Percentiles rank a stretch among this genome's conserved stretches.
Evolutionary conservation across 2,113 vertebrate genomes (phyloP).

Genomic region (Dasyurus viverrinus): DNA sequence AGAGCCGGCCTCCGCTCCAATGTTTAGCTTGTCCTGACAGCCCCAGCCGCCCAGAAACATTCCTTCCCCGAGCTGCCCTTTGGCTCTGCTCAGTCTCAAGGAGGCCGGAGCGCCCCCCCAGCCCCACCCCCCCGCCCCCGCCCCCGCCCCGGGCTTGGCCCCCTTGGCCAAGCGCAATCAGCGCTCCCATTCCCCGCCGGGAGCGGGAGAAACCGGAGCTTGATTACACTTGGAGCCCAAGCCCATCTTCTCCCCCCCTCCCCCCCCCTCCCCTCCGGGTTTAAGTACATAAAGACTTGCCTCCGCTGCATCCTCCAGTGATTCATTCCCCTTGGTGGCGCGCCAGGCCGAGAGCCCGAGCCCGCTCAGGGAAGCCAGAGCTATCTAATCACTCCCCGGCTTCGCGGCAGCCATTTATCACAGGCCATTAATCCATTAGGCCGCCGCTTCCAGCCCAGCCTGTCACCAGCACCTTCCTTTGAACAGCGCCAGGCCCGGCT

Average conservation of each 20-base stretch:
- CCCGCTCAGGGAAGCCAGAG: constrained; percentile 85
- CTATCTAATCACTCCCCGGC: constrained; percentile 88
- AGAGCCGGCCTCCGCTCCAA: constrained; percentile 47
- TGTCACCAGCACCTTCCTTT: constrained; percentile 86
- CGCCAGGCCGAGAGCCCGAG: constrained; percentile 85
- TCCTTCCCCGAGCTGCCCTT: constrained; percentile 49
- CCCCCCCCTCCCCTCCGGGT: constrained; percentile 49
- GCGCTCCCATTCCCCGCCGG: constrained; percentile 55
- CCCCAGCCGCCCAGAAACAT: background rate
- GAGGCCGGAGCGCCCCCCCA: background rate
- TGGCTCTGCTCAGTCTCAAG: constrained; percentile 33
- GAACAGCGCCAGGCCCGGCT: constrained; percentile 83
- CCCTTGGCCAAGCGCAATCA: background rate
- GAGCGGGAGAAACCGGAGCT: constrained; percentile 37
- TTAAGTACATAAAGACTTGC: constrained; percentile 71
- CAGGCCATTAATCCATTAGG: constrained; percentile 85
- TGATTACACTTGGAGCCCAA: constrained; percentile 64
- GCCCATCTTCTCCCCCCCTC: background rate
- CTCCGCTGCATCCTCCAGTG: constrained; percentile 79
- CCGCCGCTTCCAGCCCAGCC: constrained; percentile 83
- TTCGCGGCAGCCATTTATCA: constrained; percentile 87
- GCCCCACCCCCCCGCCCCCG: background rate
- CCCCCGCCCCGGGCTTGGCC: background rate
- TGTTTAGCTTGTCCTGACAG: constrained; percentile 62
- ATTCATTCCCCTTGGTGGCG: constrained; percentile 85